These are phyloP conservation scores for Euplagia quadripunctaria DNA, from an alignment of 2,888 invertebrate genomes.

Conservation along the genomic window DNA sequence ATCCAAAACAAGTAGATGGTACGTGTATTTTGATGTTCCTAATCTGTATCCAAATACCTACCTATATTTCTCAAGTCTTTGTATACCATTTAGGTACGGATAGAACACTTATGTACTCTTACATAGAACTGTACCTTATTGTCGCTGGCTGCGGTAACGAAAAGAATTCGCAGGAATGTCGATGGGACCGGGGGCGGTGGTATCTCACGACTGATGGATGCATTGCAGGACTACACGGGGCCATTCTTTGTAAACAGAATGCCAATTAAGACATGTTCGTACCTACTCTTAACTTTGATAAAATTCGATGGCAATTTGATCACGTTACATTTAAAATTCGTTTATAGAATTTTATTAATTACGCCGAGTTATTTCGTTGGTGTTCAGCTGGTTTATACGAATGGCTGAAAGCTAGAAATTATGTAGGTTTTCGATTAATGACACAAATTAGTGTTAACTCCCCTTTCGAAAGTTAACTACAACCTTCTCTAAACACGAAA, in stretches of 20 bases:
- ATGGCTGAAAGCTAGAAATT: background rate
- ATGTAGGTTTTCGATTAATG: no score
- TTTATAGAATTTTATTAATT: background rate
- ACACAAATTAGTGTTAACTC: no score
- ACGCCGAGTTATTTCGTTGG: background rate
- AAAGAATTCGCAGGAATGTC: conserved; percentile 37
- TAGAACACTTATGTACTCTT: background rate
- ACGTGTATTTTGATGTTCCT: no score
- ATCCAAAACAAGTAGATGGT: no score
- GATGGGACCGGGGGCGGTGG: conserved; percentile 45
- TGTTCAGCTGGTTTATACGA: background rate
- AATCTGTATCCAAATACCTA: no score
- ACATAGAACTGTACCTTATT: conserved; percentile 18
- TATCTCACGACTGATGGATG: conserved; percentile 56
- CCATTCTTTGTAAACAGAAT: conserved; percentile 38
- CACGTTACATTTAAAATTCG: no score
- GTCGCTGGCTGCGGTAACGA: conserved; percentile 21
- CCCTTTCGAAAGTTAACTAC: background rate
- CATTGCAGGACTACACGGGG: conserved; percentile 43
- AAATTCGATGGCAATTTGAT: no score
- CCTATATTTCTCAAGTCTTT: background rate
- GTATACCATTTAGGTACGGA: background rate
- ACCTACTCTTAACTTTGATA: no score
- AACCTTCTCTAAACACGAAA: background rate
- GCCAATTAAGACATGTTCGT: background rate